Evolutionary conservation across 2,888 invertebrate genomes (phyloP), one percentile per base, ranked within the genome.

Genomic region (Gymnosoma rotundatum): DNA sequence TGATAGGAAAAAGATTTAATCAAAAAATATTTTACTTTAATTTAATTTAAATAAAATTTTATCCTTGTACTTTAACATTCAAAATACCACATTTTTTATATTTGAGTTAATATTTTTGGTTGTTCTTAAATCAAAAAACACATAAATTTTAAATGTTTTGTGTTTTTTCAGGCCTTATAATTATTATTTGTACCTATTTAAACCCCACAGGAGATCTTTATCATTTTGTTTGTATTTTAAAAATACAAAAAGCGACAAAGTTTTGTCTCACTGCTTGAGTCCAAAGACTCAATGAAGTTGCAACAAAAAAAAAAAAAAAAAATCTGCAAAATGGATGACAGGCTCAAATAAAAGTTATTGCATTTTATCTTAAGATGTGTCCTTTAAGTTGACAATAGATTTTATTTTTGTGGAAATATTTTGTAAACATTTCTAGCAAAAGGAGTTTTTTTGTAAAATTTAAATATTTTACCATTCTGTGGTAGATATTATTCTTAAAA

Each of bases 101-200:
- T 36, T 58, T 16, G 8, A 38, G 20, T 6, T 12, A 5, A 16
- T 12, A 61, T 54, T 42, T 9, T 32, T 52, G 14, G 1, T 70
- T 42, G 6, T 21, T 66, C 20, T n/a, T 36, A 21, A 48, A 56
- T 63, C 45, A 21, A 36, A 76, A 78, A 52, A 48, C 36, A 78
- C 69, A 20, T 60, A 60, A n/a, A 67, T 21, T 25, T 67, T 25
- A 67, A 48, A 50, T 67, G 50, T 25, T 48, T 45, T n/a, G 48
- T 36, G 32, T 12, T 42, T 58, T 42, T 25, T 45, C 4, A 14
- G 14, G 38, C 48, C 25, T 60, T 6, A 36, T 60, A 60, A 76
- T 45, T 8, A 58, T 60, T 60, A 25, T 60, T 36, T 66, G 42
- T 75, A n/a, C n/a, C n/a, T n/a, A 32, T 66, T 36, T 48, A 48